These are phyloP conservation scores for Venustaconcha ellipsiformis DNA, from an alignment of 1,140 invertebrate genomes.

Conservation along the genomic window DNA sequence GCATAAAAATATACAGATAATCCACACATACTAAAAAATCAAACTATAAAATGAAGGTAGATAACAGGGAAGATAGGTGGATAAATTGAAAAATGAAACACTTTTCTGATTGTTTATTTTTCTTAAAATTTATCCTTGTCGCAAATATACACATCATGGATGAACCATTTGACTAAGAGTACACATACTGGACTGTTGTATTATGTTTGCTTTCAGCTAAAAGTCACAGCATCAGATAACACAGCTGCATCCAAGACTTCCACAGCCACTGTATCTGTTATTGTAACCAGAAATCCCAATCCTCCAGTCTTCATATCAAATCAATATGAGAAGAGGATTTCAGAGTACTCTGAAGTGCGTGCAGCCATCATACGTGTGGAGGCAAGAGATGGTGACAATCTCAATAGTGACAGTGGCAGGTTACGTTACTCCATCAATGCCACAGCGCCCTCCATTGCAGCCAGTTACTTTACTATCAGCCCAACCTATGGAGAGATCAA, in stretches of 20 bases:
- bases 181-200: no score
- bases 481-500: slow-evolving; percentile 15
- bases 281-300: slow-evolving; percentile 23
- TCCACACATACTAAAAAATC: no score
- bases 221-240: slow-evolving; percentile 16
- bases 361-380: neutral
- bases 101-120: no score
- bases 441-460: slow-evolving; percentile 6
- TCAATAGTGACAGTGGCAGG: slow-evolving; percentile 14
- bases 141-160: no score
- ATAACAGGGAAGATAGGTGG: no score
- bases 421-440: slow-evolving; percentile 15
- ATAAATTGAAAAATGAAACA: no score
- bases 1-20: no score
- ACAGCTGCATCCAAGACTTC: slow-evolving; percentile 13
- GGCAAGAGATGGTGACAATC: slow-evolving; percentile 23
- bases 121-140: no score
- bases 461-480: slow-evolving; percentile 19
- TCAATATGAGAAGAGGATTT: slow-evolving; percentile 3
- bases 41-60: no score
- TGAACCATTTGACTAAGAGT: no score
- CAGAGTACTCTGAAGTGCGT: slow-evolving; percentile 16
- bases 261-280: neutral
- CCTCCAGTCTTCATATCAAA: slow-evolving; percentile 8
- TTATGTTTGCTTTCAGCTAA: neutral